phyloP scores from a whole-genome alignment of 1,140 invertebrate species.

The Drosophila pectinifera region DNA sequence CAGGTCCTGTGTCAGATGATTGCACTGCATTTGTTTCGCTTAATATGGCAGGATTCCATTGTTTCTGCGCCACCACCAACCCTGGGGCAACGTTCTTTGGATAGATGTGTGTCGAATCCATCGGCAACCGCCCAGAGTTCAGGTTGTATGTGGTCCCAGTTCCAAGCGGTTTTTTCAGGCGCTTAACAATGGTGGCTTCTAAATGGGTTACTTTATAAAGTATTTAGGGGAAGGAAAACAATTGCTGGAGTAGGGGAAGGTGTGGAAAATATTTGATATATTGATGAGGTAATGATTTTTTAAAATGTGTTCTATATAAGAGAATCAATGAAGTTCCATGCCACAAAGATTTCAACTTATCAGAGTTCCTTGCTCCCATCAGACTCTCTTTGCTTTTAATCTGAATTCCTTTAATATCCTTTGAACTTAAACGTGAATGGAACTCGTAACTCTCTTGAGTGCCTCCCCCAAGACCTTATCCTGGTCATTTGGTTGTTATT shows the following conservation, averaged over 20 bases:
- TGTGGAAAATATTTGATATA: constrained; percentile 2
- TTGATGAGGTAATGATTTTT: background rate
- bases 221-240: constrained; percentile 3
- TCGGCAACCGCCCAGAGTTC: constrained; percentile 35
- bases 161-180: background rate
- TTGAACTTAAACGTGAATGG: constrained; percentile 1
- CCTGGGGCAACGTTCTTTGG: constrained; percentile 51
- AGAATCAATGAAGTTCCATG: too few species aligned
- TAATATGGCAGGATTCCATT: constrained; percentile 68
- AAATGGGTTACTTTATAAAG: constrained; percentile 28
- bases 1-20: constrained; percentile 48
- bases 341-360: background rate
- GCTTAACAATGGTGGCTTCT: constrained; percentile 29
- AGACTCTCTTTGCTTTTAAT: too few species aligned
- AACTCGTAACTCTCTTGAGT: too few species aligned
- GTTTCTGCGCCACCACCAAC: constrained; percentile 44
- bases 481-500: constrained; percentile 13
- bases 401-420: background rate
- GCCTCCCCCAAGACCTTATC: too few species aligned
- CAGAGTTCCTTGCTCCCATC: background rate
- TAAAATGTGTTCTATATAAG: background rate
- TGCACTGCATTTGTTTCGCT: constrained; percentile 72
- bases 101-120: constrained; percentile 51
- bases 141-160: constrained; percentile 15
- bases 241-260: background rate